Evolutionary conservation across 1,140 invertebrate species (phyloP).

Genomic region (Maniola jurtina): DNA sequence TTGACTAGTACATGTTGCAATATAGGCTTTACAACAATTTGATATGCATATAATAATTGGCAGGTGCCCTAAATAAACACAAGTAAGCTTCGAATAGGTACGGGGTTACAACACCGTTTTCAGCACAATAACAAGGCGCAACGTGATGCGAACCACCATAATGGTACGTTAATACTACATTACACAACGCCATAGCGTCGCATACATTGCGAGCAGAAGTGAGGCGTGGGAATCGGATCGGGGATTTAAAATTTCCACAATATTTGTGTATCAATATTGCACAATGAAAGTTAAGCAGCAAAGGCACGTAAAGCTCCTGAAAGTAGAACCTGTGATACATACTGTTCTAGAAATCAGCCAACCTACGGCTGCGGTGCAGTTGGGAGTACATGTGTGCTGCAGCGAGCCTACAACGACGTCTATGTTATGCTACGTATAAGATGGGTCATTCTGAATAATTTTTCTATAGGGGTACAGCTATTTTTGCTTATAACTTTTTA

Average conservation of each 20-base stretch:
- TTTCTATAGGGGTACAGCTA: too few species aligned
- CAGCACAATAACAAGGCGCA: constrained; percentile 41
- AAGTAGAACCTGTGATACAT: neutral
- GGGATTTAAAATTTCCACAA: constrained; percentile 70
- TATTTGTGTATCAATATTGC: constrained; percentile 66
- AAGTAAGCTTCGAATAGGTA: constrained; percentile 21
- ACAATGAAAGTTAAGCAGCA: constrained; percentile 40
- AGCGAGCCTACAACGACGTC: too few species aligned
- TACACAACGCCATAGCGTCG: constrained; percentile 53
- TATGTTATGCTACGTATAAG: too few species aligned
- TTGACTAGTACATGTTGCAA: neutral
- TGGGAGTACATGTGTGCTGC: too few species aligned
- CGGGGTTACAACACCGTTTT: constrained; percentile 40
- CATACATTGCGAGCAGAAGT: constrained; percentile 60
- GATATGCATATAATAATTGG: constrained; percentile 11
- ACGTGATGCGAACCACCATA: constrained; percentile 56
- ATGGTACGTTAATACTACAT: constrained; percentile 40
- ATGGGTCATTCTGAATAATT: too few species aligned
- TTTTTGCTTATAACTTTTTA: too few species aligned
- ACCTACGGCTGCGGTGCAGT: too few species aligned
- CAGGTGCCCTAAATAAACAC: constrained; percentile 18
- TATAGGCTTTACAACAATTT: constrained; percentile 4
- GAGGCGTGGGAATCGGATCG: constrained; percentile 60
- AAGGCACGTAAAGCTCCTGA: neutral
- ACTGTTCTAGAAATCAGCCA: neutral